A percentile compares a stretch with the other conserved stretches of the same genome.
phyloP scores from a whole-genome alignment of 2,797 vertebrate species.

The Pangasius sanitwongsei region DNA sequence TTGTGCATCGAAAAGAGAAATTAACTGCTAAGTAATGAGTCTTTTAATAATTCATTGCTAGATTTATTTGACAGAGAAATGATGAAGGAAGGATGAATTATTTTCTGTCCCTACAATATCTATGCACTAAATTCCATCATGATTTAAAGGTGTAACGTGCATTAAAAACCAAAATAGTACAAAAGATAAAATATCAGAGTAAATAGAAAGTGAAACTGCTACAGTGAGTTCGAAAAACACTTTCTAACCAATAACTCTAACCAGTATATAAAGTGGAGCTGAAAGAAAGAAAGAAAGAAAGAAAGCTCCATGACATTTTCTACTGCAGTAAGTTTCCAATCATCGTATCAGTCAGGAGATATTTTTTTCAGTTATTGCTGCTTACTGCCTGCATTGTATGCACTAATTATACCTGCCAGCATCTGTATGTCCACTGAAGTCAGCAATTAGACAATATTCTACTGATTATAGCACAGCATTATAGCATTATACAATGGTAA shows the following conservation, averaged over 20 bases:
- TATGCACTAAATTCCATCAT: background rate
- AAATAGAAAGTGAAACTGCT: slow-evolving; percentile 51
- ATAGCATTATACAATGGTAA: background rate
- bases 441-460: background rate
- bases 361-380: background rate
- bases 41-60: slow-evolving; percentile 5
- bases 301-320: slow-evolving; percentile 20
- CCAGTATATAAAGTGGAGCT: slow-evolving; percentile 4
- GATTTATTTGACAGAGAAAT: background rate
- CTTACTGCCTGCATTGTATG: background rate
- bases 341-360: background rate
- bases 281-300: slow-evolving; percentile 59
- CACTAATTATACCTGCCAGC: background rate
- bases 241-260: background rate
- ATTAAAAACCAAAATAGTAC: background rate
- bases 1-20: background rate
- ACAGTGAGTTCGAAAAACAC: background rate
- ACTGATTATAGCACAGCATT: background rate
- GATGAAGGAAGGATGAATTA: background rate
- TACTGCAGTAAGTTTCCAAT: background rate
- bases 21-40: background rate
- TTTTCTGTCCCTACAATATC: background rate
- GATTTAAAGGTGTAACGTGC: background rate
- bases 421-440: background rate
- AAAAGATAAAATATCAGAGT: background rate